phyloP scores from a whole-genome alignment of 2,888 invertebrate genomes.

The Hydriomena furcata region DNA sequence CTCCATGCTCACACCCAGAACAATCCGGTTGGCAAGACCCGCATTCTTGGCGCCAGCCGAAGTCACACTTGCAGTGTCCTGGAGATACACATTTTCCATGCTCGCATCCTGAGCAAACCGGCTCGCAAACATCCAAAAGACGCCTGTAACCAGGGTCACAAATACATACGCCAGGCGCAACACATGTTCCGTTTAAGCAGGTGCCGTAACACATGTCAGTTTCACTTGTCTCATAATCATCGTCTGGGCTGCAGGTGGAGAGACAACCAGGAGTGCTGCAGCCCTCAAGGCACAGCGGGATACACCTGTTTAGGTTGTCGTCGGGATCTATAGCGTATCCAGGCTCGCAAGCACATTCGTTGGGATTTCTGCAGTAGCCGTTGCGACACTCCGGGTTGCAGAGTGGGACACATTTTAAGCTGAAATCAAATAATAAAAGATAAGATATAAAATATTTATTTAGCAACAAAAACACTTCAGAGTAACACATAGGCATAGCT shows the following conservation, averaged over 20 bases:
- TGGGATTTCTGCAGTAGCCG: conserved; percentile 41
- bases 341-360: conserved; percentile 37
- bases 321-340: conserved; percentile 33
- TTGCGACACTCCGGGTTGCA: conserved; percentile 39
- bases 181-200: conserved; percentile 44
- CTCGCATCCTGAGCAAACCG: conserved; percentile 13
- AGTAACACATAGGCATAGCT: too few relatives aligned
- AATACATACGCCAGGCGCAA: conserved; percentile 42
- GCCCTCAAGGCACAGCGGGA: conserved; percentile 36
- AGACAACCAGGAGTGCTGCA: conserved; percentile 36
- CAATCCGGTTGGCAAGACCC: conserved; percentile 26
- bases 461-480: too few relatives aligned
- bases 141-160: conserved; percentile 39
- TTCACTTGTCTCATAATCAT: conserved; percentile 3
- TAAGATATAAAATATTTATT: too few relatives aligned
- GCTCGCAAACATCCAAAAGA: conserved; percentile 11
- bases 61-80: conserved; percentile 19
- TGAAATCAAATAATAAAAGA: conserved; percentile 15
- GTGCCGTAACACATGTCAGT: conserved; percentile 5
- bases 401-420: conserved; percentile 37
- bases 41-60: conserved; percentile 23
- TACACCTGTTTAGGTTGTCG: conserved; percentile 25
- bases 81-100: conserved; percentile 18
- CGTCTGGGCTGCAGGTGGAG: conserved; percentile 23
- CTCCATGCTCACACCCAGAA: conserved; percentile 26